These are phyloP conservation scores for Drosophila littoralis DNA, from an alignment of 1,140 invertebrate species.

Conservation along the genomic window DNA sequence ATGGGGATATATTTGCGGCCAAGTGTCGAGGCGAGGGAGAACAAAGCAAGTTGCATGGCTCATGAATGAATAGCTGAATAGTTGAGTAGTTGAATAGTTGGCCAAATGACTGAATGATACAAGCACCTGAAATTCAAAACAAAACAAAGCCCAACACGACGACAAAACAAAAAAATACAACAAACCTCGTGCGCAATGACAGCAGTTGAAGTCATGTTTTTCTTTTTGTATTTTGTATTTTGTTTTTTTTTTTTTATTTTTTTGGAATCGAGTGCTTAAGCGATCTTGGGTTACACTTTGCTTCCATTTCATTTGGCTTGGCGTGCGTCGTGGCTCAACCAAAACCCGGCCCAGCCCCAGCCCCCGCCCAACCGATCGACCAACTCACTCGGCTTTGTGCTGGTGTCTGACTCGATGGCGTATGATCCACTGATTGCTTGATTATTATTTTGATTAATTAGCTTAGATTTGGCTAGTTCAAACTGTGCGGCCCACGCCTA, in stretches of 20 bases:
- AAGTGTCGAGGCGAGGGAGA: conserved; percentile 67
- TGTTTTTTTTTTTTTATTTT: conserved; percentile 6
- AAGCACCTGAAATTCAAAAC: conserved; percentile 78
- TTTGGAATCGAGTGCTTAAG: conserved; percentile 30
- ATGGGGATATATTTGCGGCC: conserved; percentile 55
- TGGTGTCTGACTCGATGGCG: conserved; percentile 49
- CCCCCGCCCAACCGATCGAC: not conserved
- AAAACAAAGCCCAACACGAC: conserved; percentile 66
- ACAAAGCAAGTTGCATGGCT: conserved; percentile 77
- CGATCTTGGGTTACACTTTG: conserved; percentile 56
- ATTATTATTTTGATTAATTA: conserved; percentile 84
- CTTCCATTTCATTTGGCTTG: conserved; percentile 58
- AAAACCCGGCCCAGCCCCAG: conserved; percentile 3
- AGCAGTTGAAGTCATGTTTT: conserved; percentile 76
- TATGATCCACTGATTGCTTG: conserved; percentile 82
- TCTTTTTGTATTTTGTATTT: conserved; percentile 11
- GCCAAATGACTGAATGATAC: conserved; percentile 70
- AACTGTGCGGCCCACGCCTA: conserved; percentile 77
- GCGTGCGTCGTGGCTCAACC: conserved; percentile 78
- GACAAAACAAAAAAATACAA: conserved; percentile 35
- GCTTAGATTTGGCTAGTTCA: conserved; percentile 82
- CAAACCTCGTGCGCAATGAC: conserved; percentile 75
- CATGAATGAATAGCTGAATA: conserved; percentile 77
- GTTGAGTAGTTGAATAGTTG: conserved; percentile 65
- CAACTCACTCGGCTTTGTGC: conserved; percentile 22